These are phyloP conservation scores for Xiphorhynchus elegans DNA, from an alignment of 2,113 vertebrate species.

Conservation along the genomic window DNA sequence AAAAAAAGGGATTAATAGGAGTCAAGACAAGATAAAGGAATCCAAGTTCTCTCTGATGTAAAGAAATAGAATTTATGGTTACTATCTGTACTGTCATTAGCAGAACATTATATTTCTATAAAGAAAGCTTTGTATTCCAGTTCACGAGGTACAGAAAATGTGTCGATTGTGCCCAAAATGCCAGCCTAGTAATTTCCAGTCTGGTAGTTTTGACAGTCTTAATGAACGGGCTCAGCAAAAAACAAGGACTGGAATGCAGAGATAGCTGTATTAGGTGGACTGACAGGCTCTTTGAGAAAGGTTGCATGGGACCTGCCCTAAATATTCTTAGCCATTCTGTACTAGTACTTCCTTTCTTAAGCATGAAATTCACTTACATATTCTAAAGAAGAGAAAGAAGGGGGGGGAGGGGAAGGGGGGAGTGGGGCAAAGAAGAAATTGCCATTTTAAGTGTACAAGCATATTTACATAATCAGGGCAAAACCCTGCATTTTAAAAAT, in stretches of 20 bases:
- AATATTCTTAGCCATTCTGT: constrained; percentile 14
- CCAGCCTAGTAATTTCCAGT: constrained; percentile 55
- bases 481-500: constrained; percentile 57
- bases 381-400: neutral
- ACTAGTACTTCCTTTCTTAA: constrained; percentile 40
- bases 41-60: constrained; percentile 8
- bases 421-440: neutral
- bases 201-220: constrained; percentile 37
- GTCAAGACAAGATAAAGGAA: constrained; percentile 11
- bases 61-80: constrained; percentile 24
- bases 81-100: constrained; percentile 24
- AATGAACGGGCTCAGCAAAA: constrained; percentile 33
- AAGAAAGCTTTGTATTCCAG: constrained; percentile 33
- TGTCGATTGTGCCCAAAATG: constrained; percentile 34
- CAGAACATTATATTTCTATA: constrained; percentile 36
- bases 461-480: constrained; percentile 54
- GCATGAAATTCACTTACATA: constrained; percentile 47
- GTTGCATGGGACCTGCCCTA: neutral
- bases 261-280: neutral
- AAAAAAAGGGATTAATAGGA: constrained; percentile 12
- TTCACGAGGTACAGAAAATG: constrained; percentile 43
- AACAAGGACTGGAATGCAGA: constrained; percentile 36
- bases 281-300: neutral
- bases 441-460: constrained; percentile 17
- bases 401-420: neutral